Evolutionary conservation across 2,113 vertebrate species (phyloP).

Genomic region (Dasyurus viverrinus): DNA sequence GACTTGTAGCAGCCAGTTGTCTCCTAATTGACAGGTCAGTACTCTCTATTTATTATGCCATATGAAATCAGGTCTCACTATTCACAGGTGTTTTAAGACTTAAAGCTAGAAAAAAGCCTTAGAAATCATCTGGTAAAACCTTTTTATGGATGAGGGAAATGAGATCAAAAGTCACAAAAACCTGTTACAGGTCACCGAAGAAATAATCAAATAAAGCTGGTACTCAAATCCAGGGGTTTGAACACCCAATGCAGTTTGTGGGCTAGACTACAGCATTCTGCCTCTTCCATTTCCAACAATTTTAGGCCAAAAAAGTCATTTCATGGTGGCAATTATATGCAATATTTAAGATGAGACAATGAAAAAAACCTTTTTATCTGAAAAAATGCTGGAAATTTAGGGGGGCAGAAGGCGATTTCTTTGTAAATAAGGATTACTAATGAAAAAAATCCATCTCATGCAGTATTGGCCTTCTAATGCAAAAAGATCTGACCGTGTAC

Average conservation of each 20-base stretch:
- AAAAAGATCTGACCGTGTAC: constrained; percentile 34
- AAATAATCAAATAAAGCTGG: not conserved
- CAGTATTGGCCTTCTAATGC: not conserved
- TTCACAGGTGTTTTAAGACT: no score
- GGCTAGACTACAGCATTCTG: not conserved
- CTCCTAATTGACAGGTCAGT: not conserved
- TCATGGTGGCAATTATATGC: not conserved
- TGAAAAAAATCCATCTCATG: constrained; percentile 26
- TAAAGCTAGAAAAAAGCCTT: no score
- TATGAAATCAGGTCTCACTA: no score
- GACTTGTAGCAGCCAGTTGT: not conserved
- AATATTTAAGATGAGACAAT: constrained; percentile 14
- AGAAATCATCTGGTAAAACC: no score
- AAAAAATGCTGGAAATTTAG: not conserved
- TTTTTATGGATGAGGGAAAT: no score
- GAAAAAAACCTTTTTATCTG: constrained; percentile 33
- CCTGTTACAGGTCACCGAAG: not conserved
- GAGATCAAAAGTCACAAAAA: not conserved
- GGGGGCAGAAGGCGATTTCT: constrained; percentile 9
- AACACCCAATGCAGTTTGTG: not conserved
- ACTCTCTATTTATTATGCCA: not conserved
- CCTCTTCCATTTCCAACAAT: not conserved
- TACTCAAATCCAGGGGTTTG: not conserved
- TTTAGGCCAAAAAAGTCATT: not conserved
- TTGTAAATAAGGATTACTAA: constrained; percentile 19